Conservation (phyloP, 2,888 invertebrate genomes). For the Bruchidius siliquastri region DNA sequence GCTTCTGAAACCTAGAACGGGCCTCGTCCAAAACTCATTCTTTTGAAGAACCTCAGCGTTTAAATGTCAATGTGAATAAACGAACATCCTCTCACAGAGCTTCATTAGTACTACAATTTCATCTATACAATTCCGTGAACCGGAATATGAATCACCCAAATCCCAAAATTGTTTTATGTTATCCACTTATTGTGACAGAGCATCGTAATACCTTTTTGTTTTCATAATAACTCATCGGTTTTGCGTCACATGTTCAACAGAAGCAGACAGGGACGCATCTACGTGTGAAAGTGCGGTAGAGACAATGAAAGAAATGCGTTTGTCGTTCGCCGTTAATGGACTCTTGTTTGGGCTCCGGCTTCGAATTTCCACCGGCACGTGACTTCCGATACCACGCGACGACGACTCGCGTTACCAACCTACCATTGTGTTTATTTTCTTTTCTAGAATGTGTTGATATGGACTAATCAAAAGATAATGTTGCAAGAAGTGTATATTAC, state of each 20-base stretch:
- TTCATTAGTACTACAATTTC: too few relatives aligned
- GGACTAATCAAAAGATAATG: not conserved
- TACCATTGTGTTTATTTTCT: not conserved
- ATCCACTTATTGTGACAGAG: not conserved
- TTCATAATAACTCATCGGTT: not conserved
- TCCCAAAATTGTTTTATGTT: too few relatives aligned
- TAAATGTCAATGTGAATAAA: too few relatives aligned
- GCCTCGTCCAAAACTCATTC: too few relatives aligned
- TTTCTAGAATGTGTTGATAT: not conserved
- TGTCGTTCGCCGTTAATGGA: constrained; percentile 23
- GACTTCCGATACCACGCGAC: constrained; percentile 23
- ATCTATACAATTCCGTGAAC: too few relatives aligned
- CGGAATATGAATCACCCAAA: too few relatives aligned
- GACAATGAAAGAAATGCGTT: constrained; percentile 10
- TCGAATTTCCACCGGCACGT: constrained; percentile 35
- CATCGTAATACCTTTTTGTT: not conserved
- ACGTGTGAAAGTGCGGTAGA: not conserved
- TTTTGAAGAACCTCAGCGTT: too few relatives aligned
- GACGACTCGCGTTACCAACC: not conserved
- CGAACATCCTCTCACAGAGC: too few relatives aligned
- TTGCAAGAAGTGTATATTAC: not conserved
- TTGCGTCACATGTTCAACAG: not conserved
- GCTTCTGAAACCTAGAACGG: too few relatives aligned
- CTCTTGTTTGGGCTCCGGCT: constrained; percentile 36
- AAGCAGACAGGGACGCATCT: not conserved